Conservation (phyloP, 2,797 vertebrate genomes). For the Cichlasoma orientale region DNA sequence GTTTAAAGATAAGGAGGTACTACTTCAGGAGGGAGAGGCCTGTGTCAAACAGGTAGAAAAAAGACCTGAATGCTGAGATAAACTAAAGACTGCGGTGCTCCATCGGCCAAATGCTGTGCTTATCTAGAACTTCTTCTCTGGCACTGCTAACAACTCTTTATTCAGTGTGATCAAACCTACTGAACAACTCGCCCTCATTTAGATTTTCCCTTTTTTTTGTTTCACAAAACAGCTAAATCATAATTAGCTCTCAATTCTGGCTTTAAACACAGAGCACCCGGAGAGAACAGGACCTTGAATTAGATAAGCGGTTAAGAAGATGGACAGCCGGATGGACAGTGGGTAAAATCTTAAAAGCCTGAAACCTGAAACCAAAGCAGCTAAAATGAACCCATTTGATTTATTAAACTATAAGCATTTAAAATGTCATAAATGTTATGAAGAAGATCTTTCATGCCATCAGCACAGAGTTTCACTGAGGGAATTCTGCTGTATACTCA, state of each 20-base stretch:
- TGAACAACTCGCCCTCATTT: background rate
- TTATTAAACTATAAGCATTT: background rate
- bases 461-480: background rate
- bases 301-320: background rate
- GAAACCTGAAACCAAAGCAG: background rate
- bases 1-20: background rate
- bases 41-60: background rate
- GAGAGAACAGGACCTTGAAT: background rate
- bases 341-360: background rate
- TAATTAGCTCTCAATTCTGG: background rate
- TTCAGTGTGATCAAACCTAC: background rate
- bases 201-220: background rate
- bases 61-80: background rate
- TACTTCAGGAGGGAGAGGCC: background rate
- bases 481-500: background rate
- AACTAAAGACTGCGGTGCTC: background rate
- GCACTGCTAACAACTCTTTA: background rate
- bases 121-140: background rate
- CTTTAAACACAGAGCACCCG: background rate
- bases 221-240: background rate
- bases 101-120: background rate
- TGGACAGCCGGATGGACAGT: background rate
- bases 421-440: background rate
- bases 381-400: background rate
- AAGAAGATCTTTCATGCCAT: background rate